Percentiles rank a stretch among this genome's conserved stretches.
These are phyloP conservation scores for Ramphastos sulfuratus DNA, from an alignment of 2,113 vertebrate species.

Conservation along the genomic window DNA sequence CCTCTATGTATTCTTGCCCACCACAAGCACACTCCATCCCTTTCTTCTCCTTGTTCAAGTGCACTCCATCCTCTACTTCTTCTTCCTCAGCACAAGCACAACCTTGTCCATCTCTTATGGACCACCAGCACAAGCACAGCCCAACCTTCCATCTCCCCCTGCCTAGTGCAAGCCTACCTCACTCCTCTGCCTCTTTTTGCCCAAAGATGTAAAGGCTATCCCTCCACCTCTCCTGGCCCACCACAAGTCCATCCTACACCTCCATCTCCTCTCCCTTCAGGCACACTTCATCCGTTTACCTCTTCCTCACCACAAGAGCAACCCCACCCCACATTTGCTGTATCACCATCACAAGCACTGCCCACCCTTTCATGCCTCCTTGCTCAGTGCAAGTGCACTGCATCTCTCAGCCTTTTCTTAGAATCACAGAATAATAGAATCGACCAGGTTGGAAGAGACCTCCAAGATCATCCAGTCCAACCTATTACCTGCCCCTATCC, in stretches of 20 bases:
- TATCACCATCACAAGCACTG: background rate
- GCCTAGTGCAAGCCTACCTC: too few relatives aligned
- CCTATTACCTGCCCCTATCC: too few relatives aligned
- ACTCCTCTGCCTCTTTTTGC: too few relatives aligned
- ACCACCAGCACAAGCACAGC: background rate
- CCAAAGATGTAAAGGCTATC: too few relatives aligned
- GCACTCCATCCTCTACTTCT: background rate
- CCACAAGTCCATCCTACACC: too few relatives aligned
- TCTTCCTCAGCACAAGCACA: background rate
- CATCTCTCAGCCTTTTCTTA: background rate
- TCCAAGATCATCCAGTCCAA: too few relatives aligned
- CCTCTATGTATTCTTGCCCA: background rate
- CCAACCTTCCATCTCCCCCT: too few relatives aligned
- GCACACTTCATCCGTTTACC: background rate
- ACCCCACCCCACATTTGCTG: background rate
- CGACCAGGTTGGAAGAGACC: too few relatives aligned
- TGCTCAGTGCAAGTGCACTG: background rate
- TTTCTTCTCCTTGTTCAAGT: background rate
- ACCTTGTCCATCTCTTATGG: rapidly evolving
- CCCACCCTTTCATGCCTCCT: background rate
- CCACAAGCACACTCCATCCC: background rate
- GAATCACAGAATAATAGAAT: too few relatives aligned
- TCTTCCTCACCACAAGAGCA: background rate
- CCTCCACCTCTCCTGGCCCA: too few relatives aligned
- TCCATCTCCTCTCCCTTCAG: too few relatives aligned